Base-by-base conservation (phyloP, 23 tunicate genomes). In the Ciona savignyi region DNA sequence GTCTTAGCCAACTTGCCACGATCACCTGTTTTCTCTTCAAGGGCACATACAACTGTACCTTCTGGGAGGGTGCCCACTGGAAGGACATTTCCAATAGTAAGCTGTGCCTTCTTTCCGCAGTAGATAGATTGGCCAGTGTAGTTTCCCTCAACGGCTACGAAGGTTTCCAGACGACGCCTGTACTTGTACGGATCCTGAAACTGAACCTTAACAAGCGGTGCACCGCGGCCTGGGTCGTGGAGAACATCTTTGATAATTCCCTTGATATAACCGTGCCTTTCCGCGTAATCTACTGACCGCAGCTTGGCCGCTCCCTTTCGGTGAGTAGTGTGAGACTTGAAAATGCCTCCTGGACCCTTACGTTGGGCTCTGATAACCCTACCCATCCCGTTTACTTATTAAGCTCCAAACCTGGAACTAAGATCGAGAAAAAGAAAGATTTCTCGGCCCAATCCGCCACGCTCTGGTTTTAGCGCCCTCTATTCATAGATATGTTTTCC, bases 181-280 rank as follows among this genome's bases (percentile, higher is more conserved):
- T 84, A 84, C 28, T 60, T 79, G 80, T 92, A 92, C 0, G 98
- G 98, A 81, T 92, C 91, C 73, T 88, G 25, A 92, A n/a, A n/a
- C n/a, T n/a, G n/a, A n/a, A n/a, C n/a, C n/a, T n/a, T n/a, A n/a
- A n/a, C n/a, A n/a, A n/a, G 66, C 25, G 98, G 98, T 21, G 98
- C 98, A 30, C 98, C 98, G 23, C 98, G 73, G 51, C 98, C 98
- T 22, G 98, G 98, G 62, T 92, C 98, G 70, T 92, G 98, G 75
- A 92, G 77, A 29, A 92, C 81, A 64, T 92, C 98, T 90, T 92
- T 92, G 29, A 92, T 81, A 22, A 92, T 74, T 62, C 98, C 98
- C 60, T 88, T 80, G 4, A 92, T 66, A 67, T 85, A 92, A 34
- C 98, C 98, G 73, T 92, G 93, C 19, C 98, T 51, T 77, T 92